A percentile compares a stretch with the other conserved stretches of the same genome.
phyloP scores from a whole-genome alignment of 2,797 vertebrate genomes.

The Crenuchus spilurus region DNA sequence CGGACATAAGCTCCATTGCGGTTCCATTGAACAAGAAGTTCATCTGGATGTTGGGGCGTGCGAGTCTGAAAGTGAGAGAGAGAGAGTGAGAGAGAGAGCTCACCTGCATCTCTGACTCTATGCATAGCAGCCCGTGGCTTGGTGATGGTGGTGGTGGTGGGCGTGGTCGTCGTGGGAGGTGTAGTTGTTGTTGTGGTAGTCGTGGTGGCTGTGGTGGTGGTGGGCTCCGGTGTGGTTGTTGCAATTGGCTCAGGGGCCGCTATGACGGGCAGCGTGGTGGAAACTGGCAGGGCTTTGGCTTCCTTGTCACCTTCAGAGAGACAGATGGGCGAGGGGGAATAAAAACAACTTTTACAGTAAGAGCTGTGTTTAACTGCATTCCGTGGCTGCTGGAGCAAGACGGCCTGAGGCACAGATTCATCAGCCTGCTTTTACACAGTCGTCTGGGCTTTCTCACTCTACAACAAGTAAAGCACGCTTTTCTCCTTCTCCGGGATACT shows the following conservation, averaged over 20 bases:
- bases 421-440: conserved; percentile 4
- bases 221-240: conserved; percentile 63
- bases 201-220: conserved; percentile 54
- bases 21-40: too few species aligned
- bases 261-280: conserved; percentile 58
- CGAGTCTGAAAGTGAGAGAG: too few species aligned
- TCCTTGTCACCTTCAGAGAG: conserved; percentile 73
- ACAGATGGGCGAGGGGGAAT: conserved; percentile 42
- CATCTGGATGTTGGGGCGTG: too few species aligned
- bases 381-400: conserved; percentile 38
- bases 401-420: conserved; percentile 29
- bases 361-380: conserved; percentile 67
- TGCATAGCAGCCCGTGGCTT: conserved; percentile 74
- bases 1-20: neutral
- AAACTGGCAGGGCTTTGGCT: conserved; percentile 55
- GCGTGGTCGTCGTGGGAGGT: conserved; percentile 50
- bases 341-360: conserved; percentile 61
- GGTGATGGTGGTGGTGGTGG: conserved; percentile 60
- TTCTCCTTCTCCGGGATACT: conserved; percentile 1
- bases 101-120: conserved; percentile 84
- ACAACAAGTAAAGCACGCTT: neutral
- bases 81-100: conserved; percentile 52
- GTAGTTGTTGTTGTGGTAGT: conserved; percentile 48
- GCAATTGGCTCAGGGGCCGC: conserved; percentile 58
- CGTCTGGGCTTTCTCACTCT: neutral